These are phyloP conservation scores for Xenopus tropicalis DNA, from an alignment of 2,113 vertebrate genomes.

Conservation along the genomic window UCB_Xtro_10.0 CM004444.2:140766001-140766500, in stretches of 20 bases:
- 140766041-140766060: too few relatives aligned
- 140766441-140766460: too few relatives aligned
- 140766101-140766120: too few relatives aligned
- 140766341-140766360: constrained; percentile 13
- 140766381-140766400: not conserved
- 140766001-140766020: too few relatives aligned
- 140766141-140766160: not conserved
- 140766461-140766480: too few relatives aligned
- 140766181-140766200: constrained; percentile 3
- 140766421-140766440: not conserved
- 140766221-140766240: constrained; percentile 24
- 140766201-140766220: not conserved
- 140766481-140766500: too few relatives aligned
- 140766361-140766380: not conserved
- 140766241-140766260: too few relatives aligned
- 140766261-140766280: constrained; percentile 29
- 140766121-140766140: not conserved
- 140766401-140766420: not conserved
- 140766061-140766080: not conserved
- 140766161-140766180: not conserved
- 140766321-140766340: constrained; percentile 33
- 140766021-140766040: too few relatives aligned
- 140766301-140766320: constrained; percentile 29
- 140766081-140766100: too few relatives aligned
- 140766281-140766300: constrained; percentile 1